Evolutionary conservation across 2,888 invertebrate genomes (phyloP).

Genomic region (Drosophila subsilvestris): DNA sequence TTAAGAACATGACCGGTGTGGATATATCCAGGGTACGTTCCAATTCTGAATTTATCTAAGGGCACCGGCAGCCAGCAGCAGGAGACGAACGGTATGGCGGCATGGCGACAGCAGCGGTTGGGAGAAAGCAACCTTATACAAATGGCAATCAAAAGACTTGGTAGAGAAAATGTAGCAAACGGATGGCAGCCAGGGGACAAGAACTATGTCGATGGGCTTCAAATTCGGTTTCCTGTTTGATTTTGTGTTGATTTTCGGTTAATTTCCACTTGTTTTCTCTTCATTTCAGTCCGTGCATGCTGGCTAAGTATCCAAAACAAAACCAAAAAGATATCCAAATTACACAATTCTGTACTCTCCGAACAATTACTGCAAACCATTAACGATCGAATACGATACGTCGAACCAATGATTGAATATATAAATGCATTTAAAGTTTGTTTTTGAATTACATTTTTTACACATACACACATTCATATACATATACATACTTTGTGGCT

Average conservation of each 20-base stretch:
- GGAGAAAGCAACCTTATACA: constrained; percentile 51
- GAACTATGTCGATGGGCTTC: constrained; percentile 40
- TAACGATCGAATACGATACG: constrained; percentile 51
- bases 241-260: constrained; percentile 65
- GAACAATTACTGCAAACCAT: constrained; percentile 21
- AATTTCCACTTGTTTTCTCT: constrained; percentile 73
- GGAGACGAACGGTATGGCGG: neutral
- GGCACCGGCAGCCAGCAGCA: constrained; percentile 20
- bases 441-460: constrained; percentile 50
- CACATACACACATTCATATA: constrained; percentile 5
- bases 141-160: constrained; percentile 82
- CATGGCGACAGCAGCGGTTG: constrained; percentile 13
- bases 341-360: constrained; percentile 43
- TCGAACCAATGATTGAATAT: constrained; percentile 44
- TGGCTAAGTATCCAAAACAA: constrained; percentile 79
- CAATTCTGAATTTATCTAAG: constrained; percentile 84
- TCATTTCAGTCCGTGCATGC: constrained; percentile 85
- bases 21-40: constrained; percentile 93
- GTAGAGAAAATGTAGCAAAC: constrained; percentile 63
- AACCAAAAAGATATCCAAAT: constrained; percentile 22
- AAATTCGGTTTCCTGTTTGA: constrained; percentile 48
- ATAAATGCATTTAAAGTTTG: constrained; percentile 61
- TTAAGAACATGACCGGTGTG: constrained; percentile 96
- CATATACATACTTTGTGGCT: constrained; percentile 24
- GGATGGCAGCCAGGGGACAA: constrained; percentile 22